Percentiles rank a stretch among this genome's conserved stretches.
These are phyloP conservation scores for Thalassaphorura encarpata DNA, from an alignment of 1,140 invertebrate genomes.

Conservation along the genomic window DNA sequence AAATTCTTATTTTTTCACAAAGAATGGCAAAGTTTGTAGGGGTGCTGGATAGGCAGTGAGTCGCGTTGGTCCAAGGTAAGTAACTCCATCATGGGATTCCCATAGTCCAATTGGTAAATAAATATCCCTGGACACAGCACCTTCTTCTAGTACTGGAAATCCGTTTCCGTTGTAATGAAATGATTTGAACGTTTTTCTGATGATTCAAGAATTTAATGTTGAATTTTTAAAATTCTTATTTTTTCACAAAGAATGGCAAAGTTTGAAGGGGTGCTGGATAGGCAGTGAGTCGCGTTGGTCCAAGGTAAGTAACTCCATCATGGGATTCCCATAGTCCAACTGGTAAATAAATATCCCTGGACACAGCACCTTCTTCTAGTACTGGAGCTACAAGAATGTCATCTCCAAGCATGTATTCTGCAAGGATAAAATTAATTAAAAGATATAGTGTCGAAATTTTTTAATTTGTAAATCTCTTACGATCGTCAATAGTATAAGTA, in stretches of 20 bases:
- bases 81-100: conserved; percentile 45
- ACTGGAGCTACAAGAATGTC: conserved; percentile 72
- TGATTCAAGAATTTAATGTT: not conserved
- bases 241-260: conserved; percentile 38
- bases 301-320: conserved; percentile 38
- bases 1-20: conserved; percentile 36
- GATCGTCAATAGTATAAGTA: conserved; percentile 39
- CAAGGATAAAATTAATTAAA: not conserved
- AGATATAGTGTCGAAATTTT: not conserved
- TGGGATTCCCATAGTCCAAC: conserved; percentile 54
- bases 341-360: conserved; percentile 66
- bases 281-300: not conserved
- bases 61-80: conserved; percentile 32
- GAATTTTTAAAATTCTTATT: too few relatives aligned
- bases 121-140: conserved; percentile 53
- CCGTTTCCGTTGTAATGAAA: not conserved
- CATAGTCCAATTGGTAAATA: conserved; percentile 64
- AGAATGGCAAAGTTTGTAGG: conserved; percentile 20
- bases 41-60: conserved; percentile 1
- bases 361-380: conserved; percentile 50
- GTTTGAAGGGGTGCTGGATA: conserved; percentile 1
- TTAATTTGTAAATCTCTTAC: conserved; percentile 17
- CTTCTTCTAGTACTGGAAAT: conserved; percentile 63
- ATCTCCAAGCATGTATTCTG: conserved; percentile 74
- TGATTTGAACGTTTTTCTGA: not conserved